A percentile compares a stretch with the other conserved stretches of the same genome.
phyloP scores from a whole-genome alignment of 2,113 vertebrate genomes.

The Amblyopsis rosae region DNA sequence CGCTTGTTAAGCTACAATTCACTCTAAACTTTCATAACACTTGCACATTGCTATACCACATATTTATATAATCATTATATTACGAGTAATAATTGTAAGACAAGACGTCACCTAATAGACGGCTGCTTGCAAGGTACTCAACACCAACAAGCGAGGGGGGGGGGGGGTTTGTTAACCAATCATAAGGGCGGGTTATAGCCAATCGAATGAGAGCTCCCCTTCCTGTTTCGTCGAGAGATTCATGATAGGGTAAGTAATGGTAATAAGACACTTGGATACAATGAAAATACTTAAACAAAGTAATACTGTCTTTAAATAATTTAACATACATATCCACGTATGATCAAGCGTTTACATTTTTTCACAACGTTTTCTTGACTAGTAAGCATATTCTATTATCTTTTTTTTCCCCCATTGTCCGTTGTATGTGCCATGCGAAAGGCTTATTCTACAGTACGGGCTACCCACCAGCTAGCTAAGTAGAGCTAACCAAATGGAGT shows the following conservation, averaged over 20 bases:
- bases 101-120: too few species aligned
- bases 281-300: background rate
- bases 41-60: too few species aligned
- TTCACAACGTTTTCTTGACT: background rate
- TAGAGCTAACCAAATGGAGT: slow-evolving; percentile 33
- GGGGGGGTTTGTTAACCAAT: slow-evolving; percentile 39
- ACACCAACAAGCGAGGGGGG: background rate
- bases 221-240: slow-evolving; percentile 61
- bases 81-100: too few species aligned
- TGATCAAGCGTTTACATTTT: background rate
- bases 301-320: background rate
- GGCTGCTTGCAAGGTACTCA: background rate
- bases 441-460: slow-evolving; percentile 16
- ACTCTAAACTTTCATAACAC: too few species aligned
- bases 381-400: background rate
- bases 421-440: slow-evolving; percentile 24
- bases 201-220: slow-evolving; percentile 29
- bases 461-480: slow-evolving; percentile 36
- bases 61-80: too few species aligned
- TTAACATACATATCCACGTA: rapidly evolving
- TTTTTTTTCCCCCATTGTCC: slow-evolving; percentile 22
- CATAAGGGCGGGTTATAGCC: background rate
- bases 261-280: slow-evolving; percentile 30
- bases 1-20: too few species aligned
- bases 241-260: slow-evolving; percentile 52